Conservation (phyloP, 1,140 invertebrate genomes). For the Drosophila lowei region DNA sequence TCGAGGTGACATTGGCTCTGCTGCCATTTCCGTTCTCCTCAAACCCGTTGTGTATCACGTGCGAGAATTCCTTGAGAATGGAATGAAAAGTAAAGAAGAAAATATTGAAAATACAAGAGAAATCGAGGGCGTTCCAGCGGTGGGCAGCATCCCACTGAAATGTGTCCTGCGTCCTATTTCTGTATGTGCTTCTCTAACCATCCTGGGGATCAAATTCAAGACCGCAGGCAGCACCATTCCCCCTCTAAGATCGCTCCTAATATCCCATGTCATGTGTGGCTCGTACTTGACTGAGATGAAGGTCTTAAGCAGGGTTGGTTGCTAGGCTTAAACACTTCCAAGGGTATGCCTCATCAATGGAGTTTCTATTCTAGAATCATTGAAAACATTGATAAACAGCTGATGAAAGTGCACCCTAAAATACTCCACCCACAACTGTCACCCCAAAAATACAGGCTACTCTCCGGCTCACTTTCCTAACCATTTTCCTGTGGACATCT, state of each 20-base stretch:
- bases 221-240: conserved; percentile 17
- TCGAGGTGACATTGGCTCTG: conserved; percentile 25
- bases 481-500: not conserved
- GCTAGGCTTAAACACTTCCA: not conserved
- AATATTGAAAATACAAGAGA: conserved; percentile 34
- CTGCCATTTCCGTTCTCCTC: not conserved
- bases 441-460: too few species aligned
- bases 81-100: conserved; percentile 2
- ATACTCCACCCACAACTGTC: too few species aligned
- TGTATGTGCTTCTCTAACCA: conserved; percentile 25
- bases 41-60: conserved; percentile 29
- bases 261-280: too few species aligned
- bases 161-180: conserved; percentile 7
- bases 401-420: too few species aligned
- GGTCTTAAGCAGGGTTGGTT: not conserved
- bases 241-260: not conserved
- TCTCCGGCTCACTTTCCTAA: not conserved
- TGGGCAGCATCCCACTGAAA: conserved; percentile 21
- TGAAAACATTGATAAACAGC: too few species aligned
- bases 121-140: conserved; percentile 22
- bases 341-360: too few species aligned
- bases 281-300: too few species aligned
- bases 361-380: too few species aligned
- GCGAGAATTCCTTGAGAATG: conserved; percentile 11
- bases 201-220: conserved; percentile 40